These are phyloP conservation scores for Nephila pilipes DNA, from an alignment of 1,140 invertebrate genomes.

Conservation along the genomic window DNA sequence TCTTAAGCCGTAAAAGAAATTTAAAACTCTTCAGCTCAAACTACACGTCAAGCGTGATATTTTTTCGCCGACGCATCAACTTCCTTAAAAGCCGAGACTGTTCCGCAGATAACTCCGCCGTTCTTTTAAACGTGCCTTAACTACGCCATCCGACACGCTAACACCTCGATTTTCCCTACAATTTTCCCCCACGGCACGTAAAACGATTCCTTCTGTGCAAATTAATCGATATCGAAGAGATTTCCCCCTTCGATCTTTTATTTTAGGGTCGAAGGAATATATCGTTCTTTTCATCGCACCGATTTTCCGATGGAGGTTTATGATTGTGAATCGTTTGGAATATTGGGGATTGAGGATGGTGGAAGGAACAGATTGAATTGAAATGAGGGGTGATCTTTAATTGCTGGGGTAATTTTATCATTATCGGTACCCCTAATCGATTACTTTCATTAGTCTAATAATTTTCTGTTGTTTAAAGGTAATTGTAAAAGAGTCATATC, in stretches of 20 bases:
- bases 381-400: conserved; percentile 9
- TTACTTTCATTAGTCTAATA: not conserved
- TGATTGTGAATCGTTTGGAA: not conserved
- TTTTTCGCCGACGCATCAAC: conserved; percentile 53
- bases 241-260: conserved; percentile 25
- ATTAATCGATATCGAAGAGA: conserved; percentile 50
- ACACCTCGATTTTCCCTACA: not conserved
- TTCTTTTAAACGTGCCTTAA: conserved; percentile 51
- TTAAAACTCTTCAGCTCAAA: conserved; percentile 1
- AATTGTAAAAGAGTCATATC: no score
- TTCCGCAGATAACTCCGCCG: conserved; percentile 13
- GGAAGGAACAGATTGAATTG: not conserved
- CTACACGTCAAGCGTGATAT: conserved; percentile 10
- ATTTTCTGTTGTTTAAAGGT: no score
- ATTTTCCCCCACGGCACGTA: conserved; percentile 36
- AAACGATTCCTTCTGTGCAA: conserved; percentile 42
- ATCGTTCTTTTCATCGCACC: not conserved
- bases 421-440: not conserved
- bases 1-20: conserved; percentile 13
- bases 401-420: not conserved
- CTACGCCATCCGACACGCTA: conserved; percentile 21
- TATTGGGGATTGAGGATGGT: not conserved
- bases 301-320: not conserved
- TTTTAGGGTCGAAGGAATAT: conserved; percentile 2
- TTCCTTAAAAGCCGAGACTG: conserved; percentile 46